Base-by-base conservation (phyloP, 2,888 invertebrate species). In the Sturmia bella region DNA sequence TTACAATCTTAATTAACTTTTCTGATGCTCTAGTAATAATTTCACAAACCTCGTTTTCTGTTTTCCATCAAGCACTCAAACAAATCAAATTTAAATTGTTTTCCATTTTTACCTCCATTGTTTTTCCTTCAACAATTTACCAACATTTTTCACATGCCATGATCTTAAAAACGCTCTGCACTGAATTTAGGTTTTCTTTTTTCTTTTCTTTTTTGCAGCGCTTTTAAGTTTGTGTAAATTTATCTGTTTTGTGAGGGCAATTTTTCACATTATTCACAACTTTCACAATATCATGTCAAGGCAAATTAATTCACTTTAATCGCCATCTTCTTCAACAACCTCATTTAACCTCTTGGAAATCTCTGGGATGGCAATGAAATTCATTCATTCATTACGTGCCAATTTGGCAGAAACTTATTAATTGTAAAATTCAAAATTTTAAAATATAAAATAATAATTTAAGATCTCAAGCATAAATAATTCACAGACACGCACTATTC, bases 391-490 rank as follows among this genome's bases (percentile, higher is more conserved):
- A 56, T 77, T 69, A 61, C 68, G 17, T 21, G 59, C 12, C 9
- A 59, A 76, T 59, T 68, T 69, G 54, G 76, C 61, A 45, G 19
- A 52, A 69, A 54, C 24, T 66, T 66, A 15, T 37, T 37, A 54
- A 50, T 50, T 57, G 27, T 15, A 21, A 52, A 41, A 48, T 2
- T 17, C 4, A 37, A 48, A 52, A 32, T 13, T 11, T 0, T 21
- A 21, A 15, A 68, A 68, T 17, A 27, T 52, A 68, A 63, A 56
- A 45, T 32, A 11, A 11, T 19, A 39, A 0, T 6, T 43, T 24
- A 19, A 66, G 56, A 66, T 57, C 57, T 50, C 50, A 21, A 64
- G 48, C 17, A 56, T 32, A 64, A 56, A 54, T 64, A 56, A 66
- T 27, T 12, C 13, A 17, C 39, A 21, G 27, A 59, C 74, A 57